Conservation (phyloP, 2,888 invertebrate species). For the Conus canariensis region DNA sequence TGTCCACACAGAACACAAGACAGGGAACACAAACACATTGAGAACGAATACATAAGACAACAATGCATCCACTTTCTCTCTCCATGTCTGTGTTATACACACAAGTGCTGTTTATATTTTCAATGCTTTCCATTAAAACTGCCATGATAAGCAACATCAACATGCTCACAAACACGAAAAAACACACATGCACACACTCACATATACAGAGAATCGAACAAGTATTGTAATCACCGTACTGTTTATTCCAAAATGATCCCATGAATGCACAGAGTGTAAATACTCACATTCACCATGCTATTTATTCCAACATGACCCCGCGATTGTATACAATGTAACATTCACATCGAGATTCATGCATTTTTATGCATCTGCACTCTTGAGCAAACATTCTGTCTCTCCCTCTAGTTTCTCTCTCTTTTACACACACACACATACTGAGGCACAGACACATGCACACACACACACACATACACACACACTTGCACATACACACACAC, state of each 20-base stretch:
- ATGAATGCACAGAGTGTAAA: not conserved
- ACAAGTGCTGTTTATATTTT: not conserved
- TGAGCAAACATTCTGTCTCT: not conserved
- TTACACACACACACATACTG: not conserved
- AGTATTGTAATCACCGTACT: not conserved
- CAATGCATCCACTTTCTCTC: not conserved
- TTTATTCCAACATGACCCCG: not conserved
- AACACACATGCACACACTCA: not conserved
- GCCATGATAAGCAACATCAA: too few species aligned
- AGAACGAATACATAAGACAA: too few species aligned
- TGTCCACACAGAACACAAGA: too few species aligned
- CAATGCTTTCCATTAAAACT: not conserved
- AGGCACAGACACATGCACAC: not conserved
- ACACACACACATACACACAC: not conserved
- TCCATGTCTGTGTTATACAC: not conserved
- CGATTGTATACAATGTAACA: not conserved
- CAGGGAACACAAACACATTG: too few species aligned
- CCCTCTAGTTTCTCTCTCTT: not conserved
- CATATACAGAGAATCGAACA: not conserved
- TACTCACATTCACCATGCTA: not conserved
- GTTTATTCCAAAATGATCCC: not conserved
- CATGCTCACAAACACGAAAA: too few species aligned
- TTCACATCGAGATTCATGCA: constrained; percentile 7
- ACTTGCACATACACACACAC: constrained; percentile 11
- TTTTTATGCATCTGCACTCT: not conserved